Evolutionary conservation across 2,113 vertebrate species (phyloP).

Genomic region (Morone saxatilis): DNA sequence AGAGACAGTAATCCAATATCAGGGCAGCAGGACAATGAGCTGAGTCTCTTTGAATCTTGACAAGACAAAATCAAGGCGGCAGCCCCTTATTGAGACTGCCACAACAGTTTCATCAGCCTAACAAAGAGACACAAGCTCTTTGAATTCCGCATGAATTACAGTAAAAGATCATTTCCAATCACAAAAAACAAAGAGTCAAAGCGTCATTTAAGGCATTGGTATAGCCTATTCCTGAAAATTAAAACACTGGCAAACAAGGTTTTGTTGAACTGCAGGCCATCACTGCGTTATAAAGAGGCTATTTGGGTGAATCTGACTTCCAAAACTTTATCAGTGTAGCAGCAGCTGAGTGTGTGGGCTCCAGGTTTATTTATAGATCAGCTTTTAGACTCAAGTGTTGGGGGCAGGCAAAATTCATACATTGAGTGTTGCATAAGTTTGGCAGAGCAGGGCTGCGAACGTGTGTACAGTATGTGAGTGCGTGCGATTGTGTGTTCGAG

Average conservation of each 20-base stretch:
- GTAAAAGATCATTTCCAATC: background rate
- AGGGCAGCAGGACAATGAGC: background rate
- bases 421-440: conserved; percentile 59
- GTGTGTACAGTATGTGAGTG: conserved; percentile 5
- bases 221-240: background rate
- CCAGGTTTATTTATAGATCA: conserved; percentile 58
- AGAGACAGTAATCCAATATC: background rate
- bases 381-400: conserved; percentile 40
- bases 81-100: conserved; percentile 3
- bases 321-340: conserved; percentile 17
- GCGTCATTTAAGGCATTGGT: background rate
- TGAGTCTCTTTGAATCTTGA: conserved; percentile 3
- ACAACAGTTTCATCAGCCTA: conserved; percentile 27
- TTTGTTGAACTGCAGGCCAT: background rate
- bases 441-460: conserved; percentile 22
- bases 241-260: background rate
- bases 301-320: conserved; percentile 2
- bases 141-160: background rate
- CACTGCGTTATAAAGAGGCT: background rate
- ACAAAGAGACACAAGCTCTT: conserved; percentile 14
- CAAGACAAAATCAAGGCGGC: background rate
- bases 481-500: conserved; percentile 38
- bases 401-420: conserved; percentile 44
- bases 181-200: background rate
- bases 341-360: conserved; percentile 58